Evolutionary conservation across 2,113 vertebrate genomes (phyloP), one percentile per base, ranked within the genome.

Genomic region (Gulo gulo): DNA sequence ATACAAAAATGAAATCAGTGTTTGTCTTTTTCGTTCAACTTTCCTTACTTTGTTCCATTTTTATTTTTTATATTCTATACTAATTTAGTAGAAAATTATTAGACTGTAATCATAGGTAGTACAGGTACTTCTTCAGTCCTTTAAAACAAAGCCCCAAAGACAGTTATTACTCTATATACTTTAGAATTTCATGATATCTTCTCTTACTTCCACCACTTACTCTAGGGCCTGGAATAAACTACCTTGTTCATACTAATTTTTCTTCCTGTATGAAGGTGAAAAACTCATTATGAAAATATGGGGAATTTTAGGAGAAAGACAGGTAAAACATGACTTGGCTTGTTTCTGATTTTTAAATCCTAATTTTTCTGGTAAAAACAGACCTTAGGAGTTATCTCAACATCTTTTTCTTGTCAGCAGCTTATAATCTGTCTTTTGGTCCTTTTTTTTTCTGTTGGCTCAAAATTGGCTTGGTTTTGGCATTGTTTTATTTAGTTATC

Each of bases 31-130:
- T n/a, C 39, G 4, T 74, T 87, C 42, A 81, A 0, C 42, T 73
- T 81, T 88, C 63, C n/a, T 78, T 52, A 39, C 61, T 82, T 89
- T 24, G 13, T 39, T 87, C 24, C 82, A 14, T 21, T 50, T 96
- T 73, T 73, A 29, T 81, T 95, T 96, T 92, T 92, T 34, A 42
- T 96, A 57, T 55, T 95, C 74, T 95, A 0, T 69, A 42, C 34
- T 88, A 73, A 90, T 13, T 69, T 86, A 79, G 79, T 78, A 78
- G 14, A 94, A 85, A 82, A 69, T 67, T 85, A 55, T 55, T 79
- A 84, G 55, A 26, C 21, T 93, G 4, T 47, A 82, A 21, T 91
- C 47, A 69, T 29, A 31, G 8, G 31, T 61, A 26, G 2, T 26
- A 23, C 39, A 63, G 24, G 31, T 83, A 63, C 9, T 84, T 81